Evolutionary conservation across 2,113 vertebrate genomes (phyloP), one percentile per base, ranked within the genome.

Genomic region (Mohoua ochrocephala): DNA sequence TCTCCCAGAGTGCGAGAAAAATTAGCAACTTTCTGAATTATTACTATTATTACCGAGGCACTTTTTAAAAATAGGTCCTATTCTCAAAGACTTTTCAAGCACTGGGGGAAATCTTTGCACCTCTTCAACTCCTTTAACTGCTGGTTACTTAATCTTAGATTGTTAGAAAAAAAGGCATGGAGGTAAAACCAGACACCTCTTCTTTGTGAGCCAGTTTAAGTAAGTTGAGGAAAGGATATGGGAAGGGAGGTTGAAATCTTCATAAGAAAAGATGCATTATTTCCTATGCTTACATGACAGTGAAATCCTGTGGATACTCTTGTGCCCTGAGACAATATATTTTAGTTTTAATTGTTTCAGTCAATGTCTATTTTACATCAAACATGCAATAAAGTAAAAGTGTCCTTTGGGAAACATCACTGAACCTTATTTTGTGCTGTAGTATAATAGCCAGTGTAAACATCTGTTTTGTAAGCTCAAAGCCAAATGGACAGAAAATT

Each of bases 341-440:
- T 92, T 92, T 57, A 37, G 31, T 84, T 97, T 97, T 96, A 95
- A 96, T 97, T 94, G 75, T 93, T 96, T 95, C 89, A 84, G 53
- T 89, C 90, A 75, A 61, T 89, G 69, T 95, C 91, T 93, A 15
- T 92, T 91, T 95, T 87, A 82, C 47, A 93, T 92, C 86, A 87
- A 85, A 84, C 65, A 56, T 64, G 52, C 69, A 92, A 71, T 93
- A 84, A 91, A 67, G 28, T 89, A 75, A 71, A 91, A 92, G 45
- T 77, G 74, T 64, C 94, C 93, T 96, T 87, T 84, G 79, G 75
- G 93, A 96, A 92, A 76, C 69, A 89, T 87, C 82, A 57, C 7
- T 64, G 70, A 91, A 76, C 70, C 76, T 93, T 89, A 76, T 84
- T 96, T 81, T 70, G 49, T 84, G 80, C 56, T 56, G 49, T 69